Base-by-base conservation (phyloP, 2,888 invertebrate species). In the Poecilobothrus nobilitatus region DNA sequence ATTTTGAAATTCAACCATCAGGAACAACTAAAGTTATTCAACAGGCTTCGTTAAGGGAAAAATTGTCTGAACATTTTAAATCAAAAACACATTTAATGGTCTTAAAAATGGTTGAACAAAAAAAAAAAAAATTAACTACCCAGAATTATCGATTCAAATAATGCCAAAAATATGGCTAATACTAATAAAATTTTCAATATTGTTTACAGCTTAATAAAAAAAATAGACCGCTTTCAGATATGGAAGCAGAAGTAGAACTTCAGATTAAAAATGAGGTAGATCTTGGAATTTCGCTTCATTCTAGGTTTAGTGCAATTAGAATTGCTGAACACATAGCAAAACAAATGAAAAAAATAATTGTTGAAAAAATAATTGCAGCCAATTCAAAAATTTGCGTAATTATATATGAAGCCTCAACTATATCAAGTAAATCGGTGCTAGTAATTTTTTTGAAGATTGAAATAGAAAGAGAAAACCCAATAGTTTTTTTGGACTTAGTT, bases 391-490 rank as follows among this genome's bases (percentile, higher is more conserved):
- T 53, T 53, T 53, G 53, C 53, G 12, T 53, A 6, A 61, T 61
- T n/a, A 61, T 61, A 2, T 15, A 61, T 61, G 61, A 61, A 61
- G 61, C 61, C n/a, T 61, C 61, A n/a, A n/a, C n/a, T n/a, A n/a
- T n/a, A n/a, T n/a, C n/a, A n/a, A n/a, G n/a, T n/a, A n/a, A n/a
- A n/a, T n/a, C 61, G 15, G 61, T 61, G n/a, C 61, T 61, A 61
- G n/a, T 61, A 61, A 61, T 61, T 61, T 61, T n/a, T 61, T 61
- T 61, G n/a, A 61, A 61, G n/a, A n/a, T 61, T 61, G 61, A 61
- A 61, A n/a, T n/a, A n/a, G 15, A 15, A n/a, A 6, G n/a, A n/a
- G 61, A n/a, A n/a, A 15, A 15, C 15, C 15, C 61, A 61, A 61
- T n/a, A 61, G n/a, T 61, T n/a, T 61, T 61, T 61, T 6, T 61